Percentiles rank a stretch among this genome's conserved stretches.
phyloP scores from a whole-genome alignment of 2,888 invertebrate genomes.

The Phasia obesa region DNA sequence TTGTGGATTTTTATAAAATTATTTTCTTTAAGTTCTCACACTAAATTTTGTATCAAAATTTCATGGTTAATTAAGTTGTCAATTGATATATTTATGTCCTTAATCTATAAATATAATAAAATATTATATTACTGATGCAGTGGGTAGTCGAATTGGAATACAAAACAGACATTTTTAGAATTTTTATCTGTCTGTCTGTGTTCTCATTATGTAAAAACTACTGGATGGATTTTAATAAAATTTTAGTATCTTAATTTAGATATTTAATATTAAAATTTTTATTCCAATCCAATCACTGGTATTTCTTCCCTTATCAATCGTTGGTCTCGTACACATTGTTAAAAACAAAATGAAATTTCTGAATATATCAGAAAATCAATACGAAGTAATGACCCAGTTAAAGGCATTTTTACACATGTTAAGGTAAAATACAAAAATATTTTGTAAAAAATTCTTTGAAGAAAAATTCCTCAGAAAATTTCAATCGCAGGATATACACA shows the following conservation, averaged over 20 bases:
- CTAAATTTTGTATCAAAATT: conserved; percentile 1
- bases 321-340: neutral
- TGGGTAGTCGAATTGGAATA: no score
- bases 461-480: neutral
- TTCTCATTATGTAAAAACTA: no score
- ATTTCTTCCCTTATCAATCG: neutral
- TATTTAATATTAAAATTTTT: neutral
- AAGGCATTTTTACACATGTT: conserved; percentile 47
- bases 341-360: neutral
- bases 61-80: conserved; percentile 33
- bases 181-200: no score
- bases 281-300: neutral
- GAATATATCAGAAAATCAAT: conserved; percentile 40
- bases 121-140: no score
- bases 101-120: no score
- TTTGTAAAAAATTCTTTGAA: conserved; percentile 21
- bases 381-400: conserved; percentile 61
- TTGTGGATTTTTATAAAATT: conserved; percentile 11
- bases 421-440: conserved; percentile 48
- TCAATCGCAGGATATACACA: neutral
- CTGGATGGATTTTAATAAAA: no score
- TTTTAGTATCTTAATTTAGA: no score
- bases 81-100: no score
- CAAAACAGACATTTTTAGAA: no score
- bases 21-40: neutral